A percentile compares a stretch with the other conserved stretches of the same genome.
Conservation (phyloP, 2,888 invertebrate species). For the Prosapia bicincta region DNA sequence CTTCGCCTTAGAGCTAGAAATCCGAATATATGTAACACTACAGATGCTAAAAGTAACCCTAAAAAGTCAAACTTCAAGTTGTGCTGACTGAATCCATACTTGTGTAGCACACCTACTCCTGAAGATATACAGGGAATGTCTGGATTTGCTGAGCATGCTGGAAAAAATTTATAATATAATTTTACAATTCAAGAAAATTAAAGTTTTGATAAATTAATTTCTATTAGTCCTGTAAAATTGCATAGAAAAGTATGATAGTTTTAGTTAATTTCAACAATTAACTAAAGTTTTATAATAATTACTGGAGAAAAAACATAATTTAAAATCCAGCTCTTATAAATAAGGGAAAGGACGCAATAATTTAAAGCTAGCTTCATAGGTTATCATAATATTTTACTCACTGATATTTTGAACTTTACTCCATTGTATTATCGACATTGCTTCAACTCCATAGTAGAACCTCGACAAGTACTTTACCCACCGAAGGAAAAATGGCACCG, state of each 20-base stretch:
- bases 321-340: too few relatives aligned
- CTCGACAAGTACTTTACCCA: constrained; percentile 66
- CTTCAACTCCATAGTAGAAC: constrained; percentile 70
- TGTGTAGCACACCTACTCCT: constrained; percentile 59
- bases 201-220: background rate
- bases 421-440: constrained; percentile 69
- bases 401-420: constrained; percentile 55
- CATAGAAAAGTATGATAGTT: background rate
- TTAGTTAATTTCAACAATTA: background rate
- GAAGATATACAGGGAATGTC: constrained; percentile 61
- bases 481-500: constrained; percentile 55
- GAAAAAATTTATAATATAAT: constrained; percentile 34
- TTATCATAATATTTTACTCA: too few relatives aligned
- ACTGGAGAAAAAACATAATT: too few relatives aligned
- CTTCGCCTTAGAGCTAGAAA: constrained; percentile 46
- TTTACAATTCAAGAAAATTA: background rate
- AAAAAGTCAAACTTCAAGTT: constrained; percentile 47
- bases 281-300: too few relatives aligned
- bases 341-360: too few relatives aligned
- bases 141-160: constrained; percentile 56
- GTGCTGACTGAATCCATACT: constrained; percentile 51
- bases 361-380: too few relatives aligned
- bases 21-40: constrained; percentile 47
- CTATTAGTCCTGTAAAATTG: too few relatives aligned
- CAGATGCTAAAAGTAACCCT: constrained; percentile 45